phyloP scores from a whole-genome alignment of 2,113 vertebrate genomes.

The Emydura subglobosa region DNA sequence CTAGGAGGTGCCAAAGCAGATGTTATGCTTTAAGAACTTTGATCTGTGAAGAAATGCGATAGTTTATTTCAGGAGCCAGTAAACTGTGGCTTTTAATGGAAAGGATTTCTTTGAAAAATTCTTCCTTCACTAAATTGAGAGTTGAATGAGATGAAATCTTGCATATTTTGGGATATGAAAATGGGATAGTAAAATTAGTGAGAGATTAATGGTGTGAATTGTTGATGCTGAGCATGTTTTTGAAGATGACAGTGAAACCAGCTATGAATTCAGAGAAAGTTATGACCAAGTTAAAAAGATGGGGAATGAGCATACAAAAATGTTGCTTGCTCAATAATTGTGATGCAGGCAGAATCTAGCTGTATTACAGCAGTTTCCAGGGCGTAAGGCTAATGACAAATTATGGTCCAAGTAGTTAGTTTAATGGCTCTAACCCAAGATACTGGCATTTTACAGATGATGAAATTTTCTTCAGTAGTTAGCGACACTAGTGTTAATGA shows the following conservation, averaged over 20 bases:
- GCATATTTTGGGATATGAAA: accelerated
- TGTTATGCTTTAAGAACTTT: constrained; percentile 3
- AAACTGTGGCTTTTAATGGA: not conserved
- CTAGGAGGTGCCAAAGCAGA: not conserved
- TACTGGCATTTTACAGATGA: not conserved
- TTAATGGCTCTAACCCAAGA: constrained; percentile 16
- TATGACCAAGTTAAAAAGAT: not conserved
- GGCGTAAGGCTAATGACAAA: not conserved
- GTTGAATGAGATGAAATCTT: not conserved
- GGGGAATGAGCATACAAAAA: accelerated
- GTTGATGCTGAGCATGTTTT: not conserved
- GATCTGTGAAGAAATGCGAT: not conserved
- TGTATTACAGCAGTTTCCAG: accelerated
- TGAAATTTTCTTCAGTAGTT: constrained; percentile 30
- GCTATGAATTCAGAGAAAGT: not conserved
- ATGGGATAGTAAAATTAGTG: not conserved
- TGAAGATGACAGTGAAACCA: not conserved
- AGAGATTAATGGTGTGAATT: not conserved
- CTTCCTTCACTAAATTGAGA: not conserved
- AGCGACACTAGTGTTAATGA: constrained; percentile 23
- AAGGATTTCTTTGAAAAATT: not conserved
- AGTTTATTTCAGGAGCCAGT: not conserved
- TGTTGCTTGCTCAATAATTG: not conserved
- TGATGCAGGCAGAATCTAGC: not conserved
- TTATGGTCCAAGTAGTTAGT: not conserved